Percentiles rank a stretch among this genome's conserved stretches.
phyloP scores from a whole-genome alignment of 2,797 vertebrate genomes.

The Champsocephalus gunnari region DNA sequence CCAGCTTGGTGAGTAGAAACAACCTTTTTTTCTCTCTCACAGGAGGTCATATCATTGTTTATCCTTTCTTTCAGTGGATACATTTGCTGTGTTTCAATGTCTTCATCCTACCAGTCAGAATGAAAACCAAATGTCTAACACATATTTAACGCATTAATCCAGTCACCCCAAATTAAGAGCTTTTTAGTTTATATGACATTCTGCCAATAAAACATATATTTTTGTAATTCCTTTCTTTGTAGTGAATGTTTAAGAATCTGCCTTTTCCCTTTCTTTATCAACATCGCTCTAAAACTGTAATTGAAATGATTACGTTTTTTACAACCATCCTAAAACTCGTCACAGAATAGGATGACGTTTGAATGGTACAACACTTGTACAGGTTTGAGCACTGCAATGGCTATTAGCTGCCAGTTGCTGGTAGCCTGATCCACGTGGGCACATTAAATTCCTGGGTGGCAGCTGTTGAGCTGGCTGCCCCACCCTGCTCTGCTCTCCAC shows the following conservation, averaged over 20 bases:
- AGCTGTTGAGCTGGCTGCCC: conserved; percentile 49
- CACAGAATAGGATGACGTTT: conserved; percentile 43
- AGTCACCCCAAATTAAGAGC: conserved; percentile 50
- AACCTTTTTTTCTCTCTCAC: conserved; percentile 18
- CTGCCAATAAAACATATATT: conserved; percentile 57
- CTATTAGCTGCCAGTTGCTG: conserved; percentile 35
- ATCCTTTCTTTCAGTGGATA: conserved; percentile 15
- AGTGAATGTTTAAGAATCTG: conserved; percentile 48
- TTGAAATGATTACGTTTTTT: conserved; percentile 56
- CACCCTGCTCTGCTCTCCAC: conserved; percentile 62
- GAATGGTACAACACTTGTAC: conserved; percentile 54
- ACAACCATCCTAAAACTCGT: conserved; percentile 45
- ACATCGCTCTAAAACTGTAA: conserved; percentile 50
- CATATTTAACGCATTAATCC: conserved; percentile 66
- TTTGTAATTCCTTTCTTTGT: conserved; percentile 52
- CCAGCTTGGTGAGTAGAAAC: conserved; percentile 90
- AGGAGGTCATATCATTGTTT: conserved; percentile 15
- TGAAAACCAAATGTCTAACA: conserved; percentile 44
- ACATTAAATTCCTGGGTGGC: conserved; percentile 44
- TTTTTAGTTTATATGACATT: conserved; percentile 37
- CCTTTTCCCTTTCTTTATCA: conserved; percentile 46
- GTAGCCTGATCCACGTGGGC: conserved; percentile 20
- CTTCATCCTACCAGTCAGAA: conserved; percentile 22
- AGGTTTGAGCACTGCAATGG: conserved; percentile 23
- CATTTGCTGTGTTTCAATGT: neutral